Evolutionary conservation across 1,140 invertebrate species (phyloP), one percentile per base, ranked within the genome.

Genomic region (Drosophila subpulchrella): DNA sequence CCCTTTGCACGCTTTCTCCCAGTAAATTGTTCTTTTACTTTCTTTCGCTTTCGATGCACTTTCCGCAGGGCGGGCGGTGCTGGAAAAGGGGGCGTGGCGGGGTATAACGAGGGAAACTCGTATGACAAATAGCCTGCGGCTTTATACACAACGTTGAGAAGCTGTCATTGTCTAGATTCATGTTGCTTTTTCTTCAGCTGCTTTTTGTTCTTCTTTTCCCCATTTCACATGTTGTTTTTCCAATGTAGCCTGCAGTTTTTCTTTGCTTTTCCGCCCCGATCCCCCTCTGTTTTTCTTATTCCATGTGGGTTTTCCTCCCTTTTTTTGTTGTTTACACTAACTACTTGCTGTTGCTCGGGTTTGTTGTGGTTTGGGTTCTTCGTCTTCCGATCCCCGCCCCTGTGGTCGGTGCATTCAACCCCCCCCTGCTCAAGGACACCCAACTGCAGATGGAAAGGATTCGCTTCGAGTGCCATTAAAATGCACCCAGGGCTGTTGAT

Each of bases 121-220:
- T 73, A 78, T 78, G 75, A 78, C 76, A 78, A 78, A 78, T 78
- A 78, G 75, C 76, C 59, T 78, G 76, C 75, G 75, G 76, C 66
- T 72, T 72, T 78, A 78, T 78, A 78, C 66, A 78, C 76, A 78
- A 78, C 70, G 76, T 73, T 78, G 75, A 78, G 75, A 78, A 78
- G 75, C 75, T 78, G 76, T 78, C 76, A 78, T 78, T 78, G 76
- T 78, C 76, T 78, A 78, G 75, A 78, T 78, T 78, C 76, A 65
- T 78, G 76, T 78, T 78, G 67, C 58, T 65, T 72, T 78, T 65
- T 24, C 67, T 60, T 70, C 30, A 42, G 34, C 44, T 67, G 34
- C 44, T 66, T 57, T 54, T 75, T 66, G 54, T 44, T 48, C 27
- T 62, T 54, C 44, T n/a, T 42, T 20, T 55, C 48, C 36, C 30